Evolutionary conservation across 2,797 vertebrate genomes (phyloP).

Genomic region (Lophotriccus pileatus): DNA sequence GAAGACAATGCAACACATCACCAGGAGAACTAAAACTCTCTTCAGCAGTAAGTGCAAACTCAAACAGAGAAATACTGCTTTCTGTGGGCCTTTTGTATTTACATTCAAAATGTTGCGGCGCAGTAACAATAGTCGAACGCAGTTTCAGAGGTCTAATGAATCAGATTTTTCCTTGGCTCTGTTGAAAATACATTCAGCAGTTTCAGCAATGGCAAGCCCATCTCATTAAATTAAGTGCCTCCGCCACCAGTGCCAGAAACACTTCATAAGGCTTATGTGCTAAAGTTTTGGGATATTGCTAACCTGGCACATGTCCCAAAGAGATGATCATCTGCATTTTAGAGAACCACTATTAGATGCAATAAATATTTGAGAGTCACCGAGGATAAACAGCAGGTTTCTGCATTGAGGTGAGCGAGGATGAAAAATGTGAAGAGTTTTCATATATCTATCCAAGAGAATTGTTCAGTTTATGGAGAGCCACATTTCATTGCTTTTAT

Average conservation of each 20-base stretch:
- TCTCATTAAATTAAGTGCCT: constrained; percentile 80
- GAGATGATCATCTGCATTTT: constrained; percentile 16
- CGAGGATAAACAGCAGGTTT: background rate
- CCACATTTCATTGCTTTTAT: background rate
- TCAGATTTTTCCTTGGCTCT: constrained; percentile 70
- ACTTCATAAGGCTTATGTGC: constrained; percentile 60
- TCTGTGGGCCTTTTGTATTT: constrained; percentile 51
- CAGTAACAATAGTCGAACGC: constrained; percentile 34
- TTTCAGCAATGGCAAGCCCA: constrained; percentile 70
- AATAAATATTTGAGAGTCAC: constrained; percentile 22
- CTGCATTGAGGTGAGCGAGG: background rate
- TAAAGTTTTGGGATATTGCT: constrained; percentile 65
- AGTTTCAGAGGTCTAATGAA: constrained; percentile 72
- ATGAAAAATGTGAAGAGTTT: background rate
- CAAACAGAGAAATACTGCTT: constrained; percentile 46
- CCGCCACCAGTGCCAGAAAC: constrained; percentile 56
- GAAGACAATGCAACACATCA: background rate
- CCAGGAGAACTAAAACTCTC: background rate
- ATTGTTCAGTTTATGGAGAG: background rate
- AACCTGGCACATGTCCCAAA: constrained; percentile 67
- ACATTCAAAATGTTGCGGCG: constrained; percentile 55
- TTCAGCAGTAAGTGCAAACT: constrained; percentile 11
- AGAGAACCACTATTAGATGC: constrained; percentile 27
- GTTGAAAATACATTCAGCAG: constrained; percentile 73
- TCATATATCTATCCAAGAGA: background rate